phyloP scores from a whole-genome alignment of 2,888 invertebrate genomes.

The Physocephala rufipes region DNA sequence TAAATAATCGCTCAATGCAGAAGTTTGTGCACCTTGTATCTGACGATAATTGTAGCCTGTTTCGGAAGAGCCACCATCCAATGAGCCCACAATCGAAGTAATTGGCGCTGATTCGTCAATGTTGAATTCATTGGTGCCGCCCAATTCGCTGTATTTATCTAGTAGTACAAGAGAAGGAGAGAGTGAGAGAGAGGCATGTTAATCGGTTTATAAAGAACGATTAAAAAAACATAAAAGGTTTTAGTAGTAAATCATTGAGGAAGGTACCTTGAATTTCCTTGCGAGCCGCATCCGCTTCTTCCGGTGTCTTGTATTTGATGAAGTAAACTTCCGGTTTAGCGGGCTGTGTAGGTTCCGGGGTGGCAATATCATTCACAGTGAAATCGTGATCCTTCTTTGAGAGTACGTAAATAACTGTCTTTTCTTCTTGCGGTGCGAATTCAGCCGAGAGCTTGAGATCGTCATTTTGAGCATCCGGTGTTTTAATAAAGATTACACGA shows the following conservation, averaged over 20 bases:
- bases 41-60: conserved; percentile 55
- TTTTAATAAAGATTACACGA: conserved; percentile 63
- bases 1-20: conserved; percentile 33
- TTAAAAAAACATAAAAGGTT: too few species aligned
- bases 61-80: conserved; percentile 46
- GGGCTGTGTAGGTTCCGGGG: conserved; percentile 52
- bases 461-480: conserved; percentile 51
- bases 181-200: not conserved
- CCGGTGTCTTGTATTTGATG: conserved; percentile 61
- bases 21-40: conserved; percentile 28
- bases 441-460: conserved; percentile 55
- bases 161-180: not conserved
- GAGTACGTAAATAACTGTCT: conserved; percentile 63
- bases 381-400: conserved; percentile 58
- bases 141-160: conserved; percentile 59
- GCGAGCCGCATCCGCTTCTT: conserved; percentile 61
- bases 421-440: conserved; percentile 62
- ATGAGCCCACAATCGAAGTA: conserved; percentile 56
- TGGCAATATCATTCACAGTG: conserved; percentile 54
- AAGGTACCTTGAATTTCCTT: conserved; percentile 57
- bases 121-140: conserved; percentile 56
- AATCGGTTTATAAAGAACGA: conserved; percentile 24
- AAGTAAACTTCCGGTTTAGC: conserved; percentile 63
- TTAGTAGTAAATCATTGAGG: conserved; percentile 40
- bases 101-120: conserved; percentile 56